Conservation (phyloP, 2,888 invertebrate genomes). For the Tetragnatha montana region DNA sequence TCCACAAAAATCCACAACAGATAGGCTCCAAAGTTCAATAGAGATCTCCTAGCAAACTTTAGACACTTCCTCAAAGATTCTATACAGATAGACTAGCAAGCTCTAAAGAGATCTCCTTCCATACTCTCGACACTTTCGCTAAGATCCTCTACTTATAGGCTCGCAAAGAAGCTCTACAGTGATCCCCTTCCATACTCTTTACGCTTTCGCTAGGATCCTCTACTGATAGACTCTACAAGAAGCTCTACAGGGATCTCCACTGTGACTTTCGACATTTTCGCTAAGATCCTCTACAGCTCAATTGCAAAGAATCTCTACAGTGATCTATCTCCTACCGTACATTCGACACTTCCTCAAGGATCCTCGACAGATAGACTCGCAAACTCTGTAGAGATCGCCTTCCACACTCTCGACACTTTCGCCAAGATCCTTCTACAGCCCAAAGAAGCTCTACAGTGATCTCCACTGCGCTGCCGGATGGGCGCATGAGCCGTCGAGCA, state of each 20-base stretch:
- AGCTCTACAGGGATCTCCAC: not conserved
- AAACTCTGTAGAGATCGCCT: not conserved
- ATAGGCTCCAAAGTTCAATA: too few species aligned
- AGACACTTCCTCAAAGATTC: too few species aligned
- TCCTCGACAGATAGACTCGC: too few species aligned
- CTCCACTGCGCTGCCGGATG: conserved; percentile 23
- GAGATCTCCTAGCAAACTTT: too few species aligned
- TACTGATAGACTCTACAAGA: too few species aligned
- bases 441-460: not conserved
- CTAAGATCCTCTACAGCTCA: not conserved
- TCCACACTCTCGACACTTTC: not conserved
- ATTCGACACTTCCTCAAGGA: too few species aligned
- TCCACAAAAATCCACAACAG: too few species aligned
- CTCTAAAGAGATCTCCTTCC: not conserved
- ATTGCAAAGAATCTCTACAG: not conserved
- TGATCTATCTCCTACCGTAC: not conserved
- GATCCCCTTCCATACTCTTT: not conserved
- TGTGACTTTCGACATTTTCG: not conserved
- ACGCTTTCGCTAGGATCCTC: too few species aligned
- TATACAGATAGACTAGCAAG: too few species aligned
- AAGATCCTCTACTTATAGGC: not conserved
- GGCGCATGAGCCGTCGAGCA: conserved; percentile 44
- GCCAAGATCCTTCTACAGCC: not conserved
- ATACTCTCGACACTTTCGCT: not conserved
- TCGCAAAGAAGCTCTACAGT: not conserved